Evolutionary conservation across 1,140 invertebrate species (phyloP).

Genomic region (Druon quercuslanigerum): DNA sequence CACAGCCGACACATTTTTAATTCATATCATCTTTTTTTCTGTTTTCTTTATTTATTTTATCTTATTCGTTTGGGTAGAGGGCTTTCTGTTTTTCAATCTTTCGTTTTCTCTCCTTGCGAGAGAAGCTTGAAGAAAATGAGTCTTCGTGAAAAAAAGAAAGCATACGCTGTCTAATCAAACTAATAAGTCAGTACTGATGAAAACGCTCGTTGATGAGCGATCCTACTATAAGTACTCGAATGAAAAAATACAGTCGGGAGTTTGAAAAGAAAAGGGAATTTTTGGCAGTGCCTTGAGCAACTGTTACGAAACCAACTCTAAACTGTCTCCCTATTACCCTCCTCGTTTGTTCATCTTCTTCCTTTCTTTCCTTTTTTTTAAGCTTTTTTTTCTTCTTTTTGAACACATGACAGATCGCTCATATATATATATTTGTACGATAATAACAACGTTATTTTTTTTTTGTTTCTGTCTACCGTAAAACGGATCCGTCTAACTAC

Average conservation of each 20-base stretch:
- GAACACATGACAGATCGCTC: conserved; percentile 74
- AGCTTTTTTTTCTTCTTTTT: conserved; percentile 61
- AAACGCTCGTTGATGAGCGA: conserved; percentile 45
- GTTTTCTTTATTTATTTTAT: conserved; percentile 59
- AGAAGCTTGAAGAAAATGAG: neutral
- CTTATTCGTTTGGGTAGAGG: conserved; percentile 65
- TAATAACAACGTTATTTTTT: conserved; percentile 62
- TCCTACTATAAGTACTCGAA: conserved; percentile 56
- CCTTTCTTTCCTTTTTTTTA: conserved; percentile 48
- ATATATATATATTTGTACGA: conserved; percentile 72
- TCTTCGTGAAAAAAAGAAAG: conserved; percentile 2
- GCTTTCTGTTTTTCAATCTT: conserved; percentile 58
- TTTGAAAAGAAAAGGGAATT: conserved; percentile 59
- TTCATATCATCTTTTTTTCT: conserved; percentile 62
- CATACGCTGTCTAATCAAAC: conserved; percentile 2
- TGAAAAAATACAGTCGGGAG: conserved; percentile 34
- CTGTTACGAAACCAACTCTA: conserved; percentile 67
- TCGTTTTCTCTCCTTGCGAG: conserved; percentile 1
- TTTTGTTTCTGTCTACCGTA: conserved; percentile 51
- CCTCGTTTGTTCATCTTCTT: conserved; percentile 47
- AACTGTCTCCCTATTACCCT: conserved; percentile 58
- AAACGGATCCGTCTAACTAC: conserved; percentile 66
- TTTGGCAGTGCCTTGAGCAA: conserved; percentile 75
- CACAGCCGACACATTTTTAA: conserved; percentile 74
- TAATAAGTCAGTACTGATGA: conserved; percentile 10